Percentiles rank a stretch among this genome's conserved stretches.
Conservation (phyloP, 37 sponge, comb jelly and placozoan species). For the Amphimedon queenslandica region DNA sequence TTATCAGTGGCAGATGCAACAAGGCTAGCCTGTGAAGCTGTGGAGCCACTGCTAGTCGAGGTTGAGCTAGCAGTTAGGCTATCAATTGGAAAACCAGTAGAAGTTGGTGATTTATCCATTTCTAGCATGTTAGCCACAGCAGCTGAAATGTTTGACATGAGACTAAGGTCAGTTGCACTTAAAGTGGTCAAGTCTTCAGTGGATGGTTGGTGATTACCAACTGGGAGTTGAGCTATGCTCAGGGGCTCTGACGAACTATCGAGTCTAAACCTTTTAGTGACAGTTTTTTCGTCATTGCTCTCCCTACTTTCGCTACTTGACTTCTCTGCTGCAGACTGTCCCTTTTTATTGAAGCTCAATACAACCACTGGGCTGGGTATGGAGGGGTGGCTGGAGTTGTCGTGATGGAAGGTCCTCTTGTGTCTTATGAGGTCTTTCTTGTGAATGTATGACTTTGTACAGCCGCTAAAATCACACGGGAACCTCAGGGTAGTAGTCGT, state of each 20-base stretch:
- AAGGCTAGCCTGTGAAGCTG: too few species aligned
- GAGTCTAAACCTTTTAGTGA: neutral
- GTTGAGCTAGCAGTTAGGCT: too few species aligned
- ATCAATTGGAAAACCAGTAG: too few species aligned
- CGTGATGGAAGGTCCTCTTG: constrained; percentile 70
- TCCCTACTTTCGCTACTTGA: neutral
- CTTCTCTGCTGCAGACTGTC: neutral
- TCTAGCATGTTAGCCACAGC: neutral
- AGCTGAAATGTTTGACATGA: neutral
- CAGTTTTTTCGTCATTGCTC: neutral
- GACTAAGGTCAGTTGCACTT: neutral
- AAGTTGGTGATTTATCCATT: neutral
- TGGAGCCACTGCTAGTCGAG: too few species aligned
- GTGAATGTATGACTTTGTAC: constrained; percentile 69
- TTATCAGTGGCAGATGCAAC: too few species aligned
- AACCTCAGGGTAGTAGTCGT: constrained; percentile 34
- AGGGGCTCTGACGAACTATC: neutral
- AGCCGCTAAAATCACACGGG: constrained; percentile 69
- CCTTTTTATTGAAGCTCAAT: neutral
- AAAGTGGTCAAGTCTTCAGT: neutral
- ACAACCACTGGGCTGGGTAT: constrained; percentile 39
- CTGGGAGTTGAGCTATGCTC: neutral
- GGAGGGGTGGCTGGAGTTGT: constrained; percentile 45
- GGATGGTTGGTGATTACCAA: neutral
- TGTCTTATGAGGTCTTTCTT: constrained; percentile 79